Evolutionary conservation across 92 coral and sea anemone genomes (phyloP), one percentile per base, ranked within the genome.

Genomic region (Palythoa caribaeorum): DNA sequence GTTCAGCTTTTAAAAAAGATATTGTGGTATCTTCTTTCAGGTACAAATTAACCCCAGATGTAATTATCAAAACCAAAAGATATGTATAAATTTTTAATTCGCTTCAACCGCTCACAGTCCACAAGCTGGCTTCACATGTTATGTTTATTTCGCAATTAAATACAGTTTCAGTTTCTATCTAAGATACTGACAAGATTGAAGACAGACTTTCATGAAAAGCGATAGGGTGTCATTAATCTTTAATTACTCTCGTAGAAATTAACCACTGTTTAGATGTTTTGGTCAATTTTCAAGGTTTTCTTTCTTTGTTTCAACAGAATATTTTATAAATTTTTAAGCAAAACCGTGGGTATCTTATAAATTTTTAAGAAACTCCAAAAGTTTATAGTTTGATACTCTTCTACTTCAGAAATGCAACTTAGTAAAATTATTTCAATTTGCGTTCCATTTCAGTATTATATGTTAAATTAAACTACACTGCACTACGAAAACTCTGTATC

Each of bases 161-260:
- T 65, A 81, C 86, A 81, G 86, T 81, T 81, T 81, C 86, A 81
- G 15, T 81, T 81, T 81, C 47, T 36, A 50, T 81, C 83, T 68
- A 65, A 81, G 76, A 66, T 81, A 81, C 28, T 28, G 28, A 28
- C 76, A 81, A 65, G 39, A 15, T 81, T 66, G 86, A 81, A 66
- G 76, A 81, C 59, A 69, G 28, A 66, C 74, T 63, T 80, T 81
- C 28, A 36, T 70, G 16, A 66, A 81, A 65, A 81, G 44, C 76
- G 76, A 81, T 81, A 81, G 39, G 76, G 75, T 11, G 54, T 81
- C 76, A 81, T 81, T 44, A 81, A 81, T 81, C 71, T 81, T 81
- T 81, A 81, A 81, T 81, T 51, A 81, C 11, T 44, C 86, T 81
- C 51, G 76, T 81, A 65, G 86, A 66, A 81, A 66, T 81, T 65